Evolutionary conservation across 2,797 vertebrate genomes (phyloP).

Genomic region (Anomalospiza imberbis): DNA sequence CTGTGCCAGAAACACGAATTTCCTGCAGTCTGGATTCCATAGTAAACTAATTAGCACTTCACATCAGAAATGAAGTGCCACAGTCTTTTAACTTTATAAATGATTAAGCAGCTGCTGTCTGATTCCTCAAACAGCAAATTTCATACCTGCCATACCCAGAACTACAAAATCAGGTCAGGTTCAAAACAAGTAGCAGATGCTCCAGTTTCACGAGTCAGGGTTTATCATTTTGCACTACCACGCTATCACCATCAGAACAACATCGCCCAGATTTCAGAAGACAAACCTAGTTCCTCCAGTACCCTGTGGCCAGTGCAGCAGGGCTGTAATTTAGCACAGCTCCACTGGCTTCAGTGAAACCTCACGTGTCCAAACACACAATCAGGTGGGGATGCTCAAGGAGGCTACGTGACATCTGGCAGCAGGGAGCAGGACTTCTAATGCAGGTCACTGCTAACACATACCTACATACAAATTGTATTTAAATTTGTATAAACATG

Average conservation of each 20-base stretch:
- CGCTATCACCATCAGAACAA: fast-evolving
- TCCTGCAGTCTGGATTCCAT: background rate
- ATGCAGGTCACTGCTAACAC: background rate
- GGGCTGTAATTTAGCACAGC: background rate
- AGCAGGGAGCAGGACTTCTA: background rate
- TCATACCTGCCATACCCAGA: background rate
- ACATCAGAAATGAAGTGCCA: background rate
- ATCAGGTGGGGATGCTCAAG: background rate
- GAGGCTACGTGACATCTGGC: background rate
- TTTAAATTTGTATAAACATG: background rate
- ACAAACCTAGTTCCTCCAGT: background rate
- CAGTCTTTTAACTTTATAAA: background rate
- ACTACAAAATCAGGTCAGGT: slow-evolving; percentile 37
- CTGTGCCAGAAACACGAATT: background rate
- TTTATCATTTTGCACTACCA: background rate
- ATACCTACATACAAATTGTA: background rate
- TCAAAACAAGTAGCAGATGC: background rate
- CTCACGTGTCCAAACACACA: background rate
- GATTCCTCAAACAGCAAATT: background rate
- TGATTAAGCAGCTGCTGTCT: slow-evolving; percentile 26
- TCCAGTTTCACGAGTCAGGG: background rate
- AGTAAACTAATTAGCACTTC: slow-evolving; percentile 41
- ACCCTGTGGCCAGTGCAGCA: background rate
- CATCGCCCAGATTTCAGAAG: background rate
- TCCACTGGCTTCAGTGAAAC: background rate